Base-by-base conservation (phyloP, 2,113 vertebrate genomes). In the Platichthys flesus region DNA sequence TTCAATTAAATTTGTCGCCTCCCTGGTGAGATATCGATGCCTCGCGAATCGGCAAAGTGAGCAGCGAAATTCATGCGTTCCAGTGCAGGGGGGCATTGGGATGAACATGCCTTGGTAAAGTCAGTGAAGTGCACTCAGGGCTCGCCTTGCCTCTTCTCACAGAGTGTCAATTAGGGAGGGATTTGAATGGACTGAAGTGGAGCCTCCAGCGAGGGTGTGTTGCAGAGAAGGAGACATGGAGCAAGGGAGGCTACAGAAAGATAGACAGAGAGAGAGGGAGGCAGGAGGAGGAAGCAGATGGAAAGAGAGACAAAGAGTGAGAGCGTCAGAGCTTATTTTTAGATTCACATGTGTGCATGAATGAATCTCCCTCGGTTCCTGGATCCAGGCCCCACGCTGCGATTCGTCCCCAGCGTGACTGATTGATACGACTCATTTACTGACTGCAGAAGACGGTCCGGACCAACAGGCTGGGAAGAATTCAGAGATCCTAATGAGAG, bases 401-500 rank as follows among this genome's bases (percentile, higher is more conserved):
- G 88, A 62, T 85, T 84, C 35, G 75, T 88, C 78, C 86, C 80
- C 79, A 74, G 78, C 81, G 71, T 90, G 89, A 86, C 90, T 89
- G 90, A 91, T 90, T 89, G 89, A 92, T 91, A 88, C 74, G 82
- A 88, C 90, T 91, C 91, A 88, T 91, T 92, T 91, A 76, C 69
- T 67, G 78, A 76, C 81, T 80, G 83, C 83, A 77, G 79, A 84
- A 80, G 85, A 86, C 88, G 18, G 20, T 9, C 20, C 2, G 51
- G 8, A n/a, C 51, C 83, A 84, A 82, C 81, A 86, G 80, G 90
- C 90, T 90, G 81, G 83, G 86, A 79, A 86, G 91, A 92, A 94
- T 94, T 71, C 93, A 91, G 92, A 92, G 88, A 83, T 91, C 85
- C 84, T 91, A 91, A 92, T 90, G 91, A 93, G 82, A 85, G 74